These are phyloP conservation scores for Danio aesculapii DNA, from an alignment of 2,797 vertebrate species.

Conservation along the genomic window DNA sequence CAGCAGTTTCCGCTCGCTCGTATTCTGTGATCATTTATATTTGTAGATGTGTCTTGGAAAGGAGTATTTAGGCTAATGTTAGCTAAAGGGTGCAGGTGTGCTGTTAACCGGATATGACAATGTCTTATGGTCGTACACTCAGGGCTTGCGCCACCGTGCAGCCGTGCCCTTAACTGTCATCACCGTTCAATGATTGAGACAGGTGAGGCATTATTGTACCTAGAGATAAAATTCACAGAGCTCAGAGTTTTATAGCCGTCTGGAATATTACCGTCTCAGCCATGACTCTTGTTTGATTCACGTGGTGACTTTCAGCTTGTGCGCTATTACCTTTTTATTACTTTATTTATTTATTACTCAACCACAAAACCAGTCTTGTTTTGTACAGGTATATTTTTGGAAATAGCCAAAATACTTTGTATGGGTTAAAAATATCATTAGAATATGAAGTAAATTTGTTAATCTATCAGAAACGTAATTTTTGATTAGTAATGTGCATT, in stretches of 20 bases:
- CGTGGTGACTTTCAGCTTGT: constrained; percentile 39
- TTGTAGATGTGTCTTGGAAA: constrained; percentile 54
- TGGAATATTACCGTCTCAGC: constrained; percentile 45
- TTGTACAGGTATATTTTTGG: no score
- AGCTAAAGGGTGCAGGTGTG: constrained; percentile 72
- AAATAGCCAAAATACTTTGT: no score
- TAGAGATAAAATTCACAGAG: constrained; percentile 56
- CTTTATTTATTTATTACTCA: no score
- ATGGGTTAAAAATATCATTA: no score
- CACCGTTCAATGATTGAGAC: constrained; percentile 73
- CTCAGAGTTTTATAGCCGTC: constrained; percentile 67
- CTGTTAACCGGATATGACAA: constrained; percentile 63
- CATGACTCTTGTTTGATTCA: constrained; percentile 45
- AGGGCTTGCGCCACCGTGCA: constrained; percentile 59
- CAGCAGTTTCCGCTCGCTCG: constrained; percentile 28
- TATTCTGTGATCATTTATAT: constrained; percentile 47
- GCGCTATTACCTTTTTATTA: constrained; percentile 20
- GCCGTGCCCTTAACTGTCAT: constrained; percentile 74
- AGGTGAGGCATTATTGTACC: constrained; percentile 77
- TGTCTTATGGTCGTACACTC: constrained; percentile 65
- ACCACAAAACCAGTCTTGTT: no score
- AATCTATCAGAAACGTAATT: no score
- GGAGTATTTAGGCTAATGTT: constrained; percentile 67
- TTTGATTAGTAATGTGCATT: no score
- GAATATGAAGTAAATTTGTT: no score